Evolutionary conservation across 1,140 invertebrate genomes (phyloP).

Genomic region (Calycopis cecrops): DNA sequence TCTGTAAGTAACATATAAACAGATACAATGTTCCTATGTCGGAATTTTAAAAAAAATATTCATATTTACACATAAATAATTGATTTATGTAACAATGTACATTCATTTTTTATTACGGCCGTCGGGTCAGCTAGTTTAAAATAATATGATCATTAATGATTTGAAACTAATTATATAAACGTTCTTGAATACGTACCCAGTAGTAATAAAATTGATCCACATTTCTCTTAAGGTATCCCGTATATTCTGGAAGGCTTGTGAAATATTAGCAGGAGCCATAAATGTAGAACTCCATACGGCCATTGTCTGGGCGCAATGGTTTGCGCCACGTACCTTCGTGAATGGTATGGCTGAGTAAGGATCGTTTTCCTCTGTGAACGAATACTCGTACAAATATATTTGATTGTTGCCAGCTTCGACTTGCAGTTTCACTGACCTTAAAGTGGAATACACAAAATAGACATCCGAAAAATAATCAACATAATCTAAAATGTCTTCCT

Average conservation of each 20-base stretch:
- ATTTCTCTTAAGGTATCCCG: conserved; percentile 25
- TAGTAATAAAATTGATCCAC: conserved; percentile 33
- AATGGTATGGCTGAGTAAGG: conserved; percentile 17
- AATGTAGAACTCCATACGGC: conserved; percentile 18
- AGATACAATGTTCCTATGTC: no score
- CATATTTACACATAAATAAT: no score
- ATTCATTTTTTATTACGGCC: no score
- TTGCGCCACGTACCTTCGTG: conserved; percentile 26
- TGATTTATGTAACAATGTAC: no score
- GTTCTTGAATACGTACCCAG: conserved; percentile 27
- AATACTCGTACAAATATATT: conserved; percentile 41
- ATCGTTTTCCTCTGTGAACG: conserved; percentile 22
- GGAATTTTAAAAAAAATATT: no score
- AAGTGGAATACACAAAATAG: conserved; percentile 26
- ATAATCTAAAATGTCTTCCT: conserved; percentile 22
- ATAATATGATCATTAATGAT: no score
- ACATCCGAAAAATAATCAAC: conserved; percentile 39
- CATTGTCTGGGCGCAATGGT: conserved; percentile 31
- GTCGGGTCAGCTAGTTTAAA: no score
- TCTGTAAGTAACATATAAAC: no score
- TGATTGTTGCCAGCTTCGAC: conserved; percentile 29
- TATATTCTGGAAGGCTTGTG: conserved; percentile 21
- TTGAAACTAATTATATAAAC: not conserved
- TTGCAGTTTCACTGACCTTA: conserved; percentile 29
- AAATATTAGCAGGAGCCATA: conserved; percentile 5